Conservation (phyloP, 2,797 vertebrate species). For the Parauchenoglanis ngamensis region DNA sequence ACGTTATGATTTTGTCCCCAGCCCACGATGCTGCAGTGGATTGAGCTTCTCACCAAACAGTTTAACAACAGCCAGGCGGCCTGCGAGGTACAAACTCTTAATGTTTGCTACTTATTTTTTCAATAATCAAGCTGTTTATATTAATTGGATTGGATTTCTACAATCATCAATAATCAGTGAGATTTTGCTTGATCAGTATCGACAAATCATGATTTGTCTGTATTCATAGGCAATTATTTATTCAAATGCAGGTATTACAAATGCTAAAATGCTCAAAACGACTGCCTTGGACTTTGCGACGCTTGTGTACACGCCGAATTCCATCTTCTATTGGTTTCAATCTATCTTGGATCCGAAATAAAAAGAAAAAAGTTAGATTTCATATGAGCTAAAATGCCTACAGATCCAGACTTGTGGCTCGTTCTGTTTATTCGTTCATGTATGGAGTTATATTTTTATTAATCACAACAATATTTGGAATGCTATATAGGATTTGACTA, state of each 20-base stretch:
- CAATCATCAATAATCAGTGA: too few relatives aligned
- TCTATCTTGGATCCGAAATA: too few relatives aligned
- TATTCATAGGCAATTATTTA: too few relatives aligned
- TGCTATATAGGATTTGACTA: neutral
- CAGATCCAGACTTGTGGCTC: too few relatives aligned
- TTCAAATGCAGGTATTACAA: too few relatives aligned
- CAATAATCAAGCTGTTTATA: neutral
- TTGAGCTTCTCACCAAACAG: constrained; percentile 96
- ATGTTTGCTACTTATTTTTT: neutral
- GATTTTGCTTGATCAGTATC: too few relatives aligned
- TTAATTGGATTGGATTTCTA: neutral
- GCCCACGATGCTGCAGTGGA: constrained; percentile 99
- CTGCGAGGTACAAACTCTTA: constrained; percentile 83
- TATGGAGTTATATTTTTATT: neutral
- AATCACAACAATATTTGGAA: neutral
- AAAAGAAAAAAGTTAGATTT: too few relatives aligned
- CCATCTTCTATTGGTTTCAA: too few relatives aligned
- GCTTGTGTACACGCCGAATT: too few relatives aligned
- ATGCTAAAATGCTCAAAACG: too few relatives aligned
- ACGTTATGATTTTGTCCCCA: constrained; percentile 57
- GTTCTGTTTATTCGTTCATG: neutral
- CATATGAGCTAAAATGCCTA: too few relatives aligned
- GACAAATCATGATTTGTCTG: neutral
- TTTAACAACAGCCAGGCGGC: constrained; percentile 99
- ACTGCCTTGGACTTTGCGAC: too few relatives aligned